Evolutionary conservation across 2,888 invertebrate species (phyloP), one percentile per base, ranked within the genome.

Genomic region (Nyleta sp.): DNA sequence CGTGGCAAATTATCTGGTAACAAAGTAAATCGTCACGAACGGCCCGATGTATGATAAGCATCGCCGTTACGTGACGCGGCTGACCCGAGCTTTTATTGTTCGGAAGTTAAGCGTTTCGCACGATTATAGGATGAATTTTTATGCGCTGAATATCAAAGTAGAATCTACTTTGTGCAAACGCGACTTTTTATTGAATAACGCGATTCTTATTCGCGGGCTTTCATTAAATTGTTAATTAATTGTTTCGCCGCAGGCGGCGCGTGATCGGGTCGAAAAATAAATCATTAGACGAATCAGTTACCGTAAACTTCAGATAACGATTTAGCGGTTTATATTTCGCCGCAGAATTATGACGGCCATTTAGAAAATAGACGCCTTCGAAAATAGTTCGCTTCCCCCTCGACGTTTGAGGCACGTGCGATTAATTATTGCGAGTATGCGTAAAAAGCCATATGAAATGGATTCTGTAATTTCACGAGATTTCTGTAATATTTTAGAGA

Each of bases 61-160:
- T 59, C 42, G 11, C 15, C 2, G 40, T 68, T 57, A 68, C 68
- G 57, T 68, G 68, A 48, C 68, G 40, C 22, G 18, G 15, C 22
- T 22, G 38, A 38, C 38, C 35, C 11, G 22, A 50, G 33, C 50
- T 52, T 70, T 70, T 59, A 70, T 57, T 57, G 70, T 31, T 59
- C 53, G 44, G 33, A 31, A 65, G 52, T 67, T 67, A 67, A 55
- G 53, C 57, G 42, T 48, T 42, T 65, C 42, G 42, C 31, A 28
- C 20, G 53, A 53, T 65, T 65, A 65, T 53, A 15, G 42, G 52
- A 17, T 31, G 65, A 10, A 53, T 44, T 65, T 65, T 50, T 64
- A 52, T 52, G 60, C 46, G 15, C 33, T 8, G 48, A 11, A 33
- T 60, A 48, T 60, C 48, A 35, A 20, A 60, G 31, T 28, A 13